phyloP scores from a whole-genome alignment of 2,888 invertebrate species.

The Mesoligia furuncula region DNA sequence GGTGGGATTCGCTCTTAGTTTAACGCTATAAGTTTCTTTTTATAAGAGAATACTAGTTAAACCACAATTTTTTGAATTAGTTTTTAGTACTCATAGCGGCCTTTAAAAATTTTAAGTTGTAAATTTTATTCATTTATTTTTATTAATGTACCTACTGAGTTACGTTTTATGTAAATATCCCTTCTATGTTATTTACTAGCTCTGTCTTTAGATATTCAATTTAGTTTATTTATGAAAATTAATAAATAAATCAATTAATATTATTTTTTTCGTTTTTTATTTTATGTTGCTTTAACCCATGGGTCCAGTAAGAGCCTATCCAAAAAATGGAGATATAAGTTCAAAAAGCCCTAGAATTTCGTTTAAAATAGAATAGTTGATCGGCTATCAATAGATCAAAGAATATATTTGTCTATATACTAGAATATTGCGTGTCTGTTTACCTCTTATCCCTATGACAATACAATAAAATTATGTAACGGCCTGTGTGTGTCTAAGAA shows the following conservation, averaged over 20 bases:
- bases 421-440: conserved; percentile 66
- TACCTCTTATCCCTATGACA: conserved; percentile 83
- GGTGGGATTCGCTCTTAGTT: conserved; percentile 73
- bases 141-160: conserved; percentile 76
- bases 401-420: conserved; percentile 63
- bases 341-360: conserved; percentile 64
- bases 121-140: conserved; percentile 84
- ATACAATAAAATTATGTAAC: conserved; percentile 72
- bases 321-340: conserved; percentile 63
- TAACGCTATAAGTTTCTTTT: conserved; percentile 72
- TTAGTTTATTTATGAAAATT: conserved; percentile 88
- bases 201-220: conserved; percentile 85
- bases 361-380: conserved; percentile 51
- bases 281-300: conserved; percentile 71
- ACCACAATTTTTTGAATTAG: conserved; percentile 72
- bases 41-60: conserved; percentile 70
- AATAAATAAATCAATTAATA: conserved; percentile 88
- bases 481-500: conserved; percentile 66
- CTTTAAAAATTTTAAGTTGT: conserved; percentile 85
- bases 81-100: conserved; percentile 76
- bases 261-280: conserved; percentile 78
- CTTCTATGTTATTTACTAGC: conserved; percentile 84
- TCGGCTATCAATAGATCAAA: conserved; percentile 49
- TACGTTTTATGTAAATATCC: conserved; percentile 87
- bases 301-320: conserved; percentile 79